A percentile compares a stretch with the other conserved stretches of the same genome.
Conservation (phyloP, 2,797 vertebrate species). For the Pygocentrus nattereri region DNA sequence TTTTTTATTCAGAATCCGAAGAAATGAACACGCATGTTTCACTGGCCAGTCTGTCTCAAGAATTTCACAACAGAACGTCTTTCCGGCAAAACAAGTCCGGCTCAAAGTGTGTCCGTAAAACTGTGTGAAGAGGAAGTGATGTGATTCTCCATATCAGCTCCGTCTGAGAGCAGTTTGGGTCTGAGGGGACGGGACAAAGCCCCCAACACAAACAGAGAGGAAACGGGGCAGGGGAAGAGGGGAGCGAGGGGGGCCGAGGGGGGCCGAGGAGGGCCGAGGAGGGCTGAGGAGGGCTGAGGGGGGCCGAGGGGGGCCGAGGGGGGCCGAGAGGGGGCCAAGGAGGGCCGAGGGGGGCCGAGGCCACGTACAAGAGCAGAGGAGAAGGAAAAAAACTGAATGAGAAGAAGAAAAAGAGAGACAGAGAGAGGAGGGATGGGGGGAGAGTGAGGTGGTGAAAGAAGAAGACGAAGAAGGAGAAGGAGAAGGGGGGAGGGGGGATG, state of each 20-base stretch:
- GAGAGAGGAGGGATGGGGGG: slow-evolving; percentile 67
- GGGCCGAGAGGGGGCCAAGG: not conserved
- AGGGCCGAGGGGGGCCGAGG: not conserved
- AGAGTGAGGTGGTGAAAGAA: slow-evolving; percentile 41
- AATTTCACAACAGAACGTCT: too few species aligned
- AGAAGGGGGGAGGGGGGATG: not conserved
- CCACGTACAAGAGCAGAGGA: slow-evolving; percentile 28
- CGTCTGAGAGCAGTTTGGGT: slow-evolving; percentile 28
- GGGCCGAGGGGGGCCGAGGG: not conserved
- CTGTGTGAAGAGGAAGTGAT: not conserved
- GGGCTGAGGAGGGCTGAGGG: not conserved
- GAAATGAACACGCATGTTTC: too few species aligned
- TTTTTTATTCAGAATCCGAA: too few species aligned
- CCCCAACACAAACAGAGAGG: slow-evolving; percentile 24
- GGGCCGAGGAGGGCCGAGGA: not conserved
- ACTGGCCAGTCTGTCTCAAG: too few species aligned
- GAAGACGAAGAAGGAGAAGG: not conserved
- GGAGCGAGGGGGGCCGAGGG: not conserved
- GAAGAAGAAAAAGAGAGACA: slow-evolving; percentile 58
- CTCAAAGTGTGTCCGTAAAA: too few species aligned
- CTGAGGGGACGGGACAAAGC: slow-evolving; percentile 13
- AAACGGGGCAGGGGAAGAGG: slow-evolving; percentile 18
- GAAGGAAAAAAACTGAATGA: slow-evolving; percentile 13
- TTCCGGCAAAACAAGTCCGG: too few species aligned
- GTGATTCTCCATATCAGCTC: slow-evolving; percentile 13